Base-by-base conservation (phyloP, 2,888 invertebrate species). In the Epirrhoe alternata region DNA sequence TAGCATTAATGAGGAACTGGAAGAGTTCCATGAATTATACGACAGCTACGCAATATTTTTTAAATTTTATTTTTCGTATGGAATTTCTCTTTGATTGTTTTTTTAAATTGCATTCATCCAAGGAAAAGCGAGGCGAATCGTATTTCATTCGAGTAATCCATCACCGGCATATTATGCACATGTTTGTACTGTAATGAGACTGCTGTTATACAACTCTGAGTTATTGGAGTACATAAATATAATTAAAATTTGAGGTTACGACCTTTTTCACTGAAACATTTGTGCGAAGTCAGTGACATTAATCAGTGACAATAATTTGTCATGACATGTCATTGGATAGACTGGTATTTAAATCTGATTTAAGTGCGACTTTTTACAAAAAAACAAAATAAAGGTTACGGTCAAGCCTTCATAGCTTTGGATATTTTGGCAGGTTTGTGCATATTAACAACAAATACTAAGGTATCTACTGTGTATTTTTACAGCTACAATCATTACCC, bases 151-250 rank as follows among this genome's bases (percentile, higher is more conserved):
- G 42, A 38, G 47, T 47, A 58, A 71, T 71, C 64, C 53, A 73
- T 73, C 69, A 71, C 45, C 30, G n/a, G 30, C 16, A 51, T 66
- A 65, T 69, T 69, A 73, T 69, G 69, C 56, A 67, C 70, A 73
- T 69, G 68, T 73, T 69, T 69, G 68, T 69, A 54, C 33, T 33
- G 54, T 66, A 71, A 76, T 72, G 70, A 73, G 69, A 77, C 76
- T 68, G 61, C 57, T 72, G 64, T 76, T 74, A 70, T 70, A 68
- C 74, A 73, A 73, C 72, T 16, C 70, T 64, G 72, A 78, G 70
- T 74, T 76, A 78, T 72, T 71, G 69, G 69, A 61, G 71, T 72
- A 72, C 64, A 75, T 76, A 73, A 75, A 79, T 77, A 78, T 74
- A 78, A 75, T 63, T 63, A 67, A 73, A 73, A 74, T 74, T 74